Evolutionary conservation across 2,113 vertebrate species (phyloP).

Genomic region (Morone chrysops): DNA sequence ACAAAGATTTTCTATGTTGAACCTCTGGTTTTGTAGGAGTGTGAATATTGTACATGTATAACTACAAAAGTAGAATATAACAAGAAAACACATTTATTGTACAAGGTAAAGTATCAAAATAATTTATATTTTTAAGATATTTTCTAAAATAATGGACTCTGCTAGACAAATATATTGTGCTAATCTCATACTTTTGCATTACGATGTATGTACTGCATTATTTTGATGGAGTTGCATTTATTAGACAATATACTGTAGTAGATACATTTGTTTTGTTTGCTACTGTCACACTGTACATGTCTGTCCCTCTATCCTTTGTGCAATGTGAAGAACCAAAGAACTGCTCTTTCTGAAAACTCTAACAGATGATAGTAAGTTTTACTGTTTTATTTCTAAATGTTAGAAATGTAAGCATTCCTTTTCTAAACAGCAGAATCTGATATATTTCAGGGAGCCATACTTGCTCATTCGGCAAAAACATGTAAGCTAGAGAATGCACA

Average conservation of each 20-base stretch:
- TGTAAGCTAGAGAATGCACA: conserved; percentile 19
- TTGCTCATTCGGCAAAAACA: conserved; percentile 36
- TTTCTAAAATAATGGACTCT: conserved; percentile 78
- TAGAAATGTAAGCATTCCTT: conserved; percentile 36
- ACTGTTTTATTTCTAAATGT: conserved; percentile 46
- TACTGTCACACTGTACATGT: conserved; percentile 64
- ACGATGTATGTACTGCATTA: conserved; percentile 62
- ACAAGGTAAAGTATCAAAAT: conserved; percentile 67
- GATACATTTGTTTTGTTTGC: conserved; percentile 72
- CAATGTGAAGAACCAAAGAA: conserved; percentile 83
- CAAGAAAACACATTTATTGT: conserved; percentile 62
- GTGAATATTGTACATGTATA: conserved; percentile 63
- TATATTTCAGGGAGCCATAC: conserved; percentile 64
- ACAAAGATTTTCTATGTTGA: conserved; percentile 38
- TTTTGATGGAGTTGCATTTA: conserved; percentile 66
- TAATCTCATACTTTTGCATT: conserved; percentile 76
- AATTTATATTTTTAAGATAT: conserved; percentile 86
- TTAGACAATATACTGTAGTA: conserved; percentile 57
- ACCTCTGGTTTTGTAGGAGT: conserved; percentile 58
- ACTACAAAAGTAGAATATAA: conserved; percentile 55
- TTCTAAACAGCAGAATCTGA: conserved; percentile 36
- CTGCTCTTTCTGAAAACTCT: conserved; percentile 61
- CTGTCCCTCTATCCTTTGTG: conserved; percentile 64
- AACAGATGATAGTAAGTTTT: conserved; percentile 19
- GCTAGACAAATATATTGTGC: conserved; percentile 70